These are phyloP conservation scores for Caligus rogercresseyi DNA, from an alignment of 1,140 invertebrate genomes.

Conservation along the genomic window DNA sequence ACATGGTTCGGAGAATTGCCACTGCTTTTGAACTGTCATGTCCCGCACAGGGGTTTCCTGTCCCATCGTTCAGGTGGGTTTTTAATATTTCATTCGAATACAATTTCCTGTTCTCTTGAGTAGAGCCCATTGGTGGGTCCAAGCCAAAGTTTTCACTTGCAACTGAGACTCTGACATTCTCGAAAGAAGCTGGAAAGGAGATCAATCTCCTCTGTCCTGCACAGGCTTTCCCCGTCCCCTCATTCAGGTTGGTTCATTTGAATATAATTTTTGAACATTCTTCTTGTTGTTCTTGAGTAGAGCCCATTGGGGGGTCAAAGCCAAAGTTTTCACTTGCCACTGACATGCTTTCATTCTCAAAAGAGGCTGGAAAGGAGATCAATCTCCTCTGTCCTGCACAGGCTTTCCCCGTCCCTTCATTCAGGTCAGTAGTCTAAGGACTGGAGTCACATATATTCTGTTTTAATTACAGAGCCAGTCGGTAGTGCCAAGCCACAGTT, in stretches of 20 bases:
- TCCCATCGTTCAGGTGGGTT: conserved; percentile 27
- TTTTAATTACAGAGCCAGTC: conserved; percentile 23
- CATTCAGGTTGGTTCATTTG: conserved; percentile 40
- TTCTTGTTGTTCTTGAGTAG: not conserved
- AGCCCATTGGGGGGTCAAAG: conserved; percentile 1
- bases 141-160: conserved; percentile 23
- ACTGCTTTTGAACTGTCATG: not conserved
- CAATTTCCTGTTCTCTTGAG: not conserved
- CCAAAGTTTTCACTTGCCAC: conserved; percentile 1
- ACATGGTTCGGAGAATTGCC: not conserved
- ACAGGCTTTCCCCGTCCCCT: conserved; percentile 47
- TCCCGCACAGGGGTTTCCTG: conserved; percentile 46
- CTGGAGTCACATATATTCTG: not conserved
- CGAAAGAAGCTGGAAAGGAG: not conserved
- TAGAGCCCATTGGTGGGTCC: conserved; percentile 22
- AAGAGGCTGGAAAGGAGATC: not conserved
- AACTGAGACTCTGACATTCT: conserved; percentile 7
- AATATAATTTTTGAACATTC: not conserved
- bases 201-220: conserved; percentile 34
- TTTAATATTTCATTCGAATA: not conserved
- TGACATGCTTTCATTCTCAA: not conserved
- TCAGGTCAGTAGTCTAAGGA: conserved; percentile 25
- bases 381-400: conserved; percentile 38
- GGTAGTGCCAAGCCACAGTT: conserved; percentile 24
- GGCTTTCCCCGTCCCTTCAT: conserved; percentile 46